Evolutionary conservation across 53 echinoderm and acorn worm species (phyloP).

Genomic region (Crossaster papposus): DNA sequence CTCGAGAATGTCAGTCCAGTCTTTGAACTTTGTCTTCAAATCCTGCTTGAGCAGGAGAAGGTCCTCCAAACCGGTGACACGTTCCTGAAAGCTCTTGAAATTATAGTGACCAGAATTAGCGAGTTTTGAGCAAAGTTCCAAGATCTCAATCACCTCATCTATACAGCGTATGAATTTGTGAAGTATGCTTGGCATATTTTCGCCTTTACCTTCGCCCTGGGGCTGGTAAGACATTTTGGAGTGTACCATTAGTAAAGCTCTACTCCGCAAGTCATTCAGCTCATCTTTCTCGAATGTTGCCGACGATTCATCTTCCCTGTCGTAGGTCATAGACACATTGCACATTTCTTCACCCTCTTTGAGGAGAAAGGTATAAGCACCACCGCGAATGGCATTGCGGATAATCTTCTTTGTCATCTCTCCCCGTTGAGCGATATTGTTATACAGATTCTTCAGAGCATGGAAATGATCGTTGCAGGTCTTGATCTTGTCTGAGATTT

Average conservation of each 20-base stretch:
- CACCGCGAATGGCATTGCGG: slow-evolving; percentile 44
- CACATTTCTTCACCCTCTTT: slow-evolving; percentile 31
- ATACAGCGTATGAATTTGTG: slow-evolving; percentile 49
- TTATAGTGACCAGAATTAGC: slow-evolving; percentile 55
- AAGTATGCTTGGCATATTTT: background rate
- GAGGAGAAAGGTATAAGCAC: slow-evolving; percentile 42
- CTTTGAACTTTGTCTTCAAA: slow-evolving; percentile 1
- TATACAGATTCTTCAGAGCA: slow-evolving; percentile 62
- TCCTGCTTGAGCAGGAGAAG: background rate
- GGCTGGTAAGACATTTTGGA: slow-evolving; percentile 8
- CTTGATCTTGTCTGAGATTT: slow-evolving; percentile 54
- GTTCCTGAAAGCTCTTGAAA: slow-evolving; percentile 43
- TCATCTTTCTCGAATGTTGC: slow-evolving; percentile 46
- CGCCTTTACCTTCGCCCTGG: background rate
- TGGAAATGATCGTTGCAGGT: slow-evolving; percentile 64
- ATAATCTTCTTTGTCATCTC: slow-evolving; percentile 65
- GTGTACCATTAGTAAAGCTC: slow-evolving; percentile 55
- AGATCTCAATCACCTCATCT: slow-evolving; percentile 50
- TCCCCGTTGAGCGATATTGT: slow-evolving; percentile 63
- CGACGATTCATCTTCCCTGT: slow-evolving; percentile 32
- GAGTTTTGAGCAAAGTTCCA: slow-evolving; percentile 38
- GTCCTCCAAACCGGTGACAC: slow-evolving; percentile 5
- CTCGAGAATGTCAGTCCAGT: slow-evolving; percentile 32
- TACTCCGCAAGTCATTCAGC: slow-evolving; percentile 58
- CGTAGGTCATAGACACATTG: slow-evolving; percentile 46